These are phyloP conservation scores for Miltochrista miniata DNA, from an alignment of 2,888 invertebrate species.

Conservation along the genomic window DNA sequence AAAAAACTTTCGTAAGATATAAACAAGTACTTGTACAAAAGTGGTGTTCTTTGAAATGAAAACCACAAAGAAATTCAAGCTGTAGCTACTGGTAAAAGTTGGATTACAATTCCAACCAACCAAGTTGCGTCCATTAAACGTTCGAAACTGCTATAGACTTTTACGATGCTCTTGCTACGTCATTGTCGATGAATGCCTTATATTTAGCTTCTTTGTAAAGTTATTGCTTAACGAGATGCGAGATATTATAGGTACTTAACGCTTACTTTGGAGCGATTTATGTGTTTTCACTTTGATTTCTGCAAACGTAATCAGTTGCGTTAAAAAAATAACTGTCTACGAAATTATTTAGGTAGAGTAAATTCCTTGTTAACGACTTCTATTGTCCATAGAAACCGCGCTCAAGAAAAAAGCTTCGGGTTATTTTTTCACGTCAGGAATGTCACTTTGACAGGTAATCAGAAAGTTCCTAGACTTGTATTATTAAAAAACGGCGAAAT, in stretches of 20 bases:
- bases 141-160: slow-evolving; percentile 52
- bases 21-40: slow-evolving; percentile 16
- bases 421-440: too few relatives aligned
- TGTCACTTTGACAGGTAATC: too few relatives aligned
- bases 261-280: slow-evolving; percentile 24
- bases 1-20: slow-evolving; percentile 8
- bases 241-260: slow-evolving; percentile 18
- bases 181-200: slow-evolving; percentile 45
- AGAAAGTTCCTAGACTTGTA: neutral
- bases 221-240: slow-evolving; percentile 36
- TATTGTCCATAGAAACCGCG: neutral
- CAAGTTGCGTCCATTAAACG: slow-evolving; percentile 48
- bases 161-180: slow-evolving; percentile 52
- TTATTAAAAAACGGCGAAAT: too few relatives aligned
- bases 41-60: slow-evolving; percentile 27
- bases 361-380: neutral
- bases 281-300: slow-evolving; percentile 6
- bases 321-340: neutral
- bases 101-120: slow-evolving; percentile 42
- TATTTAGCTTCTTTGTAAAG: slow-evolving; percentile 55
- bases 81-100: slow-evolving; percentile 38
- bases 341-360: too few relatives aligned
- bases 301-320: neutral
- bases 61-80: slow-evolving; percentile 36
- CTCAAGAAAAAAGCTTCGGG: neutral